These are phyloP conservation scores for Macrophya alboannulata DNA, from an alignment of 2,888 invertebrate genomes.

Conservation along the genomic window DNA sequence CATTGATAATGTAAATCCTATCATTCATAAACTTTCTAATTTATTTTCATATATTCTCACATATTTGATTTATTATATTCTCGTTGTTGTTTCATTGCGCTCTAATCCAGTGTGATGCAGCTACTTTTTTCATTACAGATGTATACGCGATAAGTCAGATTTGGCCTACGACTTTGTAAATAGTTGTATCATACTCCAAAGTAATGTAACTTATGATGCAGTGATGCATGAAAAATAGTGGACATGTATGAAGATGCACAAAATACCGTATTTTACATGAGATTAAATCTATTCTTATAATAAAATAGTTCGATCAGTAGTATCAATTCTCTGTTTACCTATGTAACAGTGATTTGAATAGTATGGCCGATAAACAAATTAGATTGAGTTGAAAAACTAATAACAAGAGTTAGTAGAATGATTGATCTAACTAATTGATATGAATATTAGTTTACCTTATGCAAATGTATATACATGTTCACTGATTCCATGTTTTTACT, in stretches of 20 bases:
- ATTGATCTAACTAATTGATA: neutral
- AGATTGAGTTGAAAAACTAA: neutral
- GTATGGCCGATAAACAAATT: neutral
- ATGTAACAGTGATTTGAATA: neutral
- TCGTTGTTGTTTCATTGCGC: constrained; percentile 12
- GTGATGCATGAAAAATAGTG: constrained; percentile 56
- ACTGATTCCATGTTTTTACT: constrained; percentile 27
- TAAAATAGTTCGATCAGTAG: neutral
- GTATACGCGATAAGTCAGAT: constrained; percentile 66
- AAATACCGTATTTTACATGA: neutral
- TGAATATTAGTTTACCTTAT: neutral
- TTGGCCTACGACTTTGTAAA: constrained; percentile 74
- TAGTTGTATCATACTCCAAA: constrained; percentile 75
- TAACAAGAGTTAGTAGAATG: neutral
- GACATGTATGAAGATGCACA: neutral
- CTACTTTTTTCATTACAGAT: constrained; percentile 27
- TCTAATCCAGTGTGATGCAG: neutral
- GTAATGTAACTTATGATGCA: constrained; percentile 67
- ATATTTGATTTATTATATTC: constrained; percentile 19
- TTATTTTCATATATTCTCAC: constrained; percentile 45
- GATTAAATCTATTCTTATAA: neutral
- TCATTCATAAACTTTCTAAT: constrained; percentile 43
- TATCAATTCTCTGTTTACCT: neutral
- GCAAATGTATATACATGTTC: neutral
- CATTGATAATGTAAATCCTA: constrained; percentile 4